phyloP scores from a whole-genome alignment of 2,888 invertebrate species.

The Agrochola lota region DNA sequence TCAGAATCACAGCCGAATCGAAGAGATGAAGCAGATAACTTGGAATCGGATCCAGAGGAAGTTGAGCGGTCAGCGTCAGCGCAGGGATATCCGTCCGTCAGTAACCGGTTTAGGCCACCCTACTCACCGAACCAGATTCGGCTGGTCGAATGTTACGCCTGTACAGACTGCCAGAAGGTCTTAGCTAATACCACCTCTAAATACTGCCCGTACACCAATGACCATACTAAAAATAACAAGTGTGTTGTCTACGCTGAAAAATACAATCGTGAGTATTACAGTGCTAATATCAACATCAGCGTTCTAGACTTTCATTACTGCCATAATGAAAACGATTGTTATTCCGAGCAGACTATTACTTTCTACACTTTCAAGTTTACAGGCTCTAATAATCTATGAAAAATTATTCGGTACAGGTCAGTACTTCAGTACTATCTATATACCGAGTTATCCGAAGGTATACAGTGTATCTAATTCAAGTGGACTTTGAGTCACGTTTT shows the following conservation, averaged over 20 bases:
- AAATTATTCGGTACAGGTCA: background rate
- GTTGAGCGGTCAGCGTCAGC: slow-evolving; percentile 44
- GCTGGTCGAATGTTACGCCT: slow-evolving; percentile 75
- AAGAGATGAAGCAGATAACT: slow-evolving; percentile 43
- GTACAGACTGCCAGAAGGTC: slow-evolving; percentile 77
- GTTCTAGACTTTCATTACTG: background rate
- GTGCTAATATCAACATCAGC: background rate
- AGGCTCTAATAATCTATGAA: background rate
- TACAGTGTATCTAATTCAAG: background rate
- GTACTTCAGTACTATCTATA: too few relatives aligned
- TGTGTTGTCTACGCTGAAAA: slow-evolving; percentile 81
- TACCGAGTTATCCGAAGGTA: background rate
- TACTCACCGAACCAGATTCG: slow-evolving; percentile 10
- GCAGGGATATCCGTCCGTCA: slow-evolving; percentile 36
- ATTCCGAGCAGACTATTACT: background rate
- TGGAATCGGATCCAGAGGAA: slow-evolving; percentile 41
- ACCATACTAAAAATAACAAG: slow-evolving; percentile 70
- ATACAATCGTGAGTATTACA: slow-evolving; percentile 76
- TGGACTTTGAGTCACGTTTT: background rate
- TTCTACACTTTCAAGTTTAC: background rate
- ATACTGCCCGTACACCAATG: slow-evolving; percentile 73
- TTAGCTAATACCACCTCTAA: slow-evolving; percentile 71
- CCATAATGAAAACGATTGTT: background rate
- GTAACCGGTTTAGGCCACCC: slow-evolving; percentile 19
- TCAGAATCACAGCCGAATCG: slow-evolving; percentile 42